Conservation (phyloP, 2,113 vertebrate species). For the Gymnocephalus cernua region DNA sequence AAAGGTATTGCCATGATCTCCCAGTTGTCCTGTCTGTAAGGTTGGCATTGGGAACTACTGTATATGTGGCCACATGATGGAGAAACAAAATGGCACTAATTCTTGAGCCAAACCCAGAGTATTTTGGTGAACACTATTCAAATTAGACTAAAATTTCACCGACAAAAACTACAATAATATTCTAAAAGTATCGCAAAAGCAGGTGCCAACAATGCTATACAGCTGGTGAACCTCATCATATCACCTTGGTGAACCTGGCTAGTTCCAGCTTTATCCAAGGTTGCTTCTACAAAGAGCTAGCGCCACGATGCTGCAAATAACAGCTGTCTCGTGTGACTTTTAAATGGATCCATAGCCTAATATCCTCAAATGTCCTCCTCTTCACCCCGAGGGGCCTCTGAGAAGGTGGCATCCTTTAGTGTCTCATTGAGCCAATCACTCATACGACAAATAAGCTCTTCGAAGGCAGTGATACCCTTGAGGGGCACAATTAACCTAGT, state of each 20-base stretch:
- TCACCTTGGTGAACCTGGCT: neutral
- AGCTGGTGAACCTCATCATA: neutral
- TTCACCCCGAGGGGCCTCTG: conserved; percentile 35
- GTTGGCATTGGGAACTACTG: neutral
- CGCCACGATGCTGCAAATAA: neutral
- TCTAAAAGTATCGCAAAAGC: neutral
- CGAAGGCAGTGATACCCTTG: conserved; percentile 38
- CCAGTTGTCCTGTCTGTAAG: neutral
- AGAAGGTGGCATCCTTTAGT: conserved; percentile 36
- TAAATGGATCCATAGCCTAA: conserved; percentile 10
- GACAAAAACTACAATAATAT: no score
- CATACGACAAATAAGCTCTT: conserved; percentile 30
- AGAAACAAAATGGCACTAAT: neutral
- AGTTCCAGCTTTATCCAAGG: conserved; percentile 8
- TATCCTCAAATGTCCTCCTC: conserved; percentile 24
- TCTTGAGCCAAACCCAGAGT: neutral
- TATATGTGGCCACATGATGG: neutral
- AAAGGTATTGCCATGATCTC: neutral
- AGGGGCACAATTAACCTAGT: conserved; percentile 35
- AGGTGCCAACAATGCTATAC: neutral
- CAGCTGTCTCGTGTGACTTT: conserved; percentile 11
- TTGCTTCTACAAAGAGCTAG: conserved; percentile 9
- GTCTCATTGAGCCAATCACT: conserved; percentile 39
- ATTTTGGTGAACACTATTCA: neutral
- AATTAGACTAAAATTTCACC: neutral